phyloP scores from a whole-genome alignment of 2,797 vertebrate genomes.

The Poecilia picta region DNA sequence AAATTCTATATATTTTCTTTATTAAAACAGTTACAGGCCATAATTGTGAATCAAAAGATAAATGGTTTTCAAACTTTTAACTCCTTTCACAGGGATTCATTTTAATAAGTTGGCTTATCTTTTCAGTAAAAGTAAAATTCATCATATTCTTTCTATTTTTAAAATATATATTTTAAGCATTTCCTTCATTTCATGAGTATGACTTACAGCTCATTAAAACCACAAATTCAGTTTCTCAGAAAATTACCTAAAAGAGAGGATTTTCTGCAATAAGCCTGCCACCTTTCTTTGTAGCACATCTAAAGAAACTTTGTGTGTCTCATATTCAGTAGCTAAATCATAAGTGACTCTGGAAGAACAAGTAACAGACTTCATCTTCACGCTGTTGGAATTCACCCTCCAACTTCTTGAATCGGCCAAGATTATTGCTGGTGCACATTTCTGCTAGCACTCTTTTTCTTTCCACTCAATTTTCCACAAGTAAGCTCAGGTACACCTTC shows the following conservation, averaged over 20 bases:
- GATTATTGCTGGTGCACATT: background rate
- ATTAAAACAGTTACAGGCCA: background rate
- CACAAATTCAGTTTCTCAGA: background rate
- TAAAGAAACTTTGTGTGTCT: background rate
- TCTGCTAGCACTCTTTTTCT: too few relatives aligned
- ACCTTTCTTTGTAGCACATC: background rate
- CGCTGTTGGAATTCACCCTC: background rate
- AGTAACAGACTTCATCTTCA: background rate
- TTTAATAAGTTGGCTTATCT: background rate
- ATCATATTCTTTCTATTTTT: background rate
- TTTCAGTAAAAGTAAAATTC: background rate
- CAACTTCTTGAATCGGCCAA: background rate
- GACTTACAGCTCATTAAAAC: background rate
- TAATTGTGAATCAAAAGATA: background rate
- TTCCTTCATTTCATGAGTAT: background rate
- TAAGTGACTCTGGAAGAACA: too few relatives aligned
- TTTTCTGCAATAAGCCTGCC: background rate
- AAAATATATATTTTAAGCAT: background rate
- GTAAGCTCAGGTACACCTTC: background rate
- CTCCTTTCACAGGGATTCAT: background rate
- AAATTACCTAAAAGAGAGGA: background rate
- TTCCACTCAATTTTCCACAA: too few relatives aligned
- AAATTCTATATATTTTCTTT: background rate
- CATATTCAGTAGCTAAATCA: background rate
- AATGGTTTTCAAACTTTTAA: too few relatives aligned